Conservation (phyloP, 1,140 invertebrate species). For the Archivesica marissinica region DNA sequence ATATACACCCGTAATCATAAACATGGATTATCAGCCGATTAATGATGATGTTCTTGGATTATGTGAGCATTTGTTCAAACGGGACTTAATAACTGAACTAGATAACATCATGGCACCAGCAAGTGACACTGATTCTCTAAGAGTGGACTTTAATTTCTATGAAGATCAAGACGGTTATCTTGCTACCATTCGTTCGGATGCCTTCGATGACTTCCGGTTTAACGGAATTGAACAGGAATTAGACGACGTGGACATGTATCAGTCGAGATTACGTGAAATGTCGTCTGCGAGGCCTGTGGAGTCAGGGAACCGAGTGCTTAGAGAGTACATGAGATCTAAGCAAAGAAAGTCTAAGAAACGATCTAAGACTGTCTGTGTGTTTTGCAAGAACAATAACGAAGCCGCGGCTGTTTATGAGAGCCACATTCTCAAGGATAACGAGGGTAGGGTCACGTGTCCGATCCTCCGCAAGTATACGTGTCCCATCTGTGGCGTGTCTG, state of each 20-base stretch:
- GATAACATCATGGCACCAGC: not conserved
- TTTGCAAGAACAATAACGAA: constrained; percentile 86
- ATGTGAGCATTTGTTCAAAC: not conserved
- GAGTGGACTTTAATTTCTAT: too few relatives aligned
- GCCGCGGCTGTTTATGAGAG: constrained; percentile 82
- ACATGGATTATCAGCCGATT: not conserved
- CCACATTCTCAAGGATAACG: constrained; percentile 81
- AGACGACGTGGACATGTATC: constrained; percentile 48
- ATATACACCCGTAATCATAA: too few relatives aligned
- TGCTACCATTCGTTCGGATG: not conserved
- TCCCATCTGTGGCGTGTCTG: constrained; percentile 85
- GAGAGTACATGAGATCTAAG: not conserved
- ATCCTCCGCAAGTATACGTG: constrained; percentile 85
- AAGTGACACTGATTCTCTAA: not conserved
- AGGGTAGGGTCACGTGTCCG: constrained; percentile 84
- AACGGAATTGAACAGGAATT: constrained; percentile 52
- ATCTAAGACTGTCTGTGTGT: constrained; percentile 68
- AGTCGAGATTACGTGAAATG: constrained; percentile 2
- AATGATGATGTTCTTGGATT: not conserved
- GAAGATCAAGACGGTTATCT: constrained; percentile 10
- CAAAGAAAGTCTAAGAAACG: not conserved
- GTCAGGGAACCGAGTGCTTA: not conserved
- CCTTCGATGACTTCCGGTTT: constrained; percentile 22
- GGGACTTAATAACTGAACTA: not conserved
- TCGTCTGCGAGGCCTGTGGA: not conserved